phyloP scores from a whole-genome alignment of 2,797 vertebrate species.

The Hapalemur alaotrensis region DNA sequence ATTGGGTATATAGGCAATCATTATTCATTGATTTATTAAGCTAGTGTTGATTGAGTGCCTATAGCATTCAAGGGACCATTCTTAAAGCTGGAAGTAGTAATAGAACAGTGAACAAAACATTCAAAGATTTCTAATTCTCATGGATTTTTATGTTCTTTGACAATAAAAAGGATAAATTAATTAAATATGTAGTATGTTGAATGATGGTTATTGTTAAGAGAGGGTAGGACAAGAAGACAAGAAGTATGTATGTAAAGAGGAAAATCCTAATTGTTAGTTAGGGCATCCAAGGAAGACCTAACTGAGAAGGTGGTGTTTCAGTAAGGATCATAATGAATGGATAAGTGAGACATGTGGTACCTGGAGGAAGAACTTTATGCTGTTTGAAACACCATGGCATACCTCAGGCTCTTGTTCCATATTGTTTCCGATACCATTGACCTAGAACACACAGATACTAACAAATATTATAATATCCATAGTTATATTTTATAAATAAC shows the following conservation, averaged over 20 bases:
- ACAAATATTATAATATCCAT: background rate
- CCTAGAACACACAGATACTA: background rate
- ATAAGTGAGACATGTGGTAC: background rate
- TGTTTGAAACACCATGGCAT: too few species aligned
- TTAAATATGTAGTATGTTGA: background rate
- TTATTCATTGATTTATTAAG: background rate
- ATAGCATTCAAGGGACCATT: background rate
- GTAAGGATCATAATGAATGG: background rate
- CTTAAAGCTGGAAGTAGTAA: background rate
- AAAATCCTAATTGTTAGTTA: background rate
- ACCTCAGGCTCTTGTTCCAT: background rate
- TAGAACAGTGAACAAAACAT: background rate
- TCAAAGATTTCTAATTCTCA: background rate
- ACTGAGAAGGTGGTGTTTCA: background rate
- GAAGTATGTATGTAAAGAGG: background rate
- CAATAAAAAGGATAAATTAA: background rate
- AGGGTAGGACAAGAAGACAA: background rate
- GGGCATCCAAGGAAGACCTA: background rate
- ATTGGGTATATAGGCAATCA: background rate
- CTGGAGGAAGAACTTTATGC: background rate
- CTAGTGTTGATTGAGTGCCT: background rate
- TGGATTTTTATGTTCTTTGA: background rate
- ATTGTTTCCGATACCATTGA: background rate
- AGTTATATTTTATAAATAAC: background rate
- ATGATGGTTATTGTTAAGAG: background rate